Conservation (phyloP, 2,113 vertebrate genomes). For the Phaetusa simplex region DNA sequence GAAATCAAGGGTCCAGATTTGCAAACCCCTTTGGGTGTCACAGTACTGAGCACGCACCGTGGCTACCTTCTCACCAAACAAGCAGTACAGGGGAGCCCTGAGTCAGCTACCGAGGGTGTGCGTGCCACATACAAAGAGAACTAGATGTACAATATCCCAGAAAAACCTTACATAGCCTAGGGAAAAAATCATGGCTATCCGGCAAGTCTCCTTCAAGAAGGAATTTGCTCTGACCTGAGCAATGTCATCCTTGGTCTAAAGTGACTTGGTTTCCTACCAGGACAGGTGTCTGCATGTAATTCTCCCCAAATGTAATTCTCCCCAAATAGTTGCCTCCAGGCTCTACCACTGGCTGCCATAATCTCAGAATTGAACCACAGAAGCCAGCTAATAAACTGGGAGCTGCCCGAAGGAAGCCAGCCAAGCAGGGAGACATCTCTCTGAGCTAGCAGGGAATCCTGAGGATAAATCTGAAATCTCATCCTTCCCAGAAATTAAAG, state of each 20-base stretch:
- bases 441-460: background rate
- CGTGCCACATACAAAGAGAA: fast-evolving
- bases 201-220: background rate
- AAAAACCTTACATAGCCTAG: background rate
- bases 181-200: background rate
- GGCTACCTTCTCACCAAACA: background rate
- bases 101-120: background rate
- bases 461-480: background rate
- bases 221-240: background rate
- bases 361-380: background rate
- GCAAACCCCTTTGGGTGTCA: background rate
- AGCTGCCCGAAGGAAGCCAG: background rate
- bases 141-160: background rate
- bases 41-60: background rate
- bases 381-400: background rate
- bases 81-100: background rate
- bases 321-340: background rate
- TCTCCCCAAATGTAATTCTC: background rate
- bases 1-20: background rate
- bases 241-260: background rate
- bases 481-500: background rate
- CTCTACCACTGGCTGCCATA: background rate
- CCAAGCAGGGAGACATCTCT: background rate
- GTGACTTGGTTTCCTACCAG: background rate
- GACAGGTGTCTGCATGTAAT: background rate